Base-by-base conservation (phyloP, 2,888 invertebrate species). In the Hypolimnas misippus region DNA sequence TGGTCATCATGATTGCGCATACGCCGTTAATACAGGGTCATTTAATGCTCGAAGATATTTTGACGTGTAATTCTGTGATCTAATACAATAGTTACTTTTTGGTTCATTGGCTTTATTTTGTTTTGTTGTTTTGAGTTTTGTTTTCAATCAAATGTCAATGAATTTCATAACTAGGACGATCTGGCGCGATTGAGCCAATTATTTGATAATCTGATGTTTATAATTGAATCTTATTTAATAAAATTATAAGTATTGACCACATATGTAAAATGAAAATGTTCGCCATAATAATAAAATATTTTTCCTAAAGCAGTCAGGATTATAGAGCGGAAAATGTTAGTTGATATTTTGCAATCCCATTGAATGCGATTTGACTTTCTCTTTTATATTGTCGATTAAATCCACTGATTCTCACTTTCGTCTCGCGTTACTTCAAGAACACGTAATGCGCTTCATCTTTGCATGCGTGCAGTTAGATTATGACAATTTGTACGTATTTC, bases 341-440 rank as follows among this genome's bases (percentile, higher is more conserved):
- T 52, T 57, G 62, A 65, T 57, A 65, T 68, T 64, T 70, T 62
- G 67, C 68, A 72, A 73, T 72, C 71, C 70, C 63, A 57, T 53
- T 68, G 72, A 71, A 69, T 63, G 65, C 51, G 31, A 49, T 46
- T 40, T 49, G 35, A 71, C 74, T 75, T 76, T 75, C 76, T 70
- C 72, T 73, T 68, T 67, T 67, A 67, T 53, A 51, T 44, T 73
- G 70, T 71, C 68, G 70, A 67, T 70, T 70, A 69, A 67, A 70
- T 70, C 70, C 71, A 60, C 52, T 61, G 71, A 70, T 73, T 72
- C 69, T 73, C 63, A 69, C 74, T 76, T 76, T 76, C 76, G 71
- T 76, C 73, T 74, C 68, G 67, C 68, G 68, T 70, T 70, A 65
- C 72, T 66, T 46, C 67, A 35, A 56, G 42, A 33, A 57, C 68